Evolutionary conservation across 2,113 vertebrate species (phyloP), one percentile per base, ranked within the genome.

Genomic region (Neolamprologus fasciatus): DNA sequence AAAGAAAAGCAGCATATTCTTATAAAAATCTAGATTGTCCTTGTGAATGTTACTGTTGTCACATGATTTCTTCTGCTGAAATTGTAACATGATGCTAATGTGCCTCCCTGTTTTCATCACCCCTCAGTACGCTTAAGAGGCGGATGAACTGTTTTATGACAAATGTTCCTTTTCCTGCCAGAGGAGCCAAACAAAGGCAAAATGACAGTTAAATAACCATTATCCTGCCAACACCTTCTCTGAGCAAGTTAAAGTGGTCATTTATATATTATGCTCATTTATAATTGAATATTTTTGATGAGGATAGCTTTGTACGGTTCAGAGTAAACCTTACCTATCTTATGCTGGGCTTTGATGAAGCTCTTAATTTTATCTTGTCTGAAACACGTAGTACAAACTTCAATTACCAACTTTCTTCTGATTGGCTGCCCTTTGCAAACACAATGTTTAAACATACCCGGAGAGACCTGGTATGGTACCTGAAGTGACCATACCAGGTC

Each of bases 111-210:
- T n/a, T 78, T 51, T 78, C 73, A 78, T 33, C 73, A 51, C 73
- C 26, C 26, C 73, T n/a, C 10, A 31, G 45, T 33, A 12, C 2
- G 3, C 4, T 78, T 57, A 82, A 47, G 63, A 84, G 53, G 89
- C 12, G 40, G 78, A 23, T 73, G 63, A 86, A 87, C 83, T 87
- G 50, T 89, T 84, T 86, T 35, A 58, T 87, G 85, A 90, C 73
- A 92, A 85, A 86, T 42, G 31, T 33, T 82, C 45, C 57, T 23
- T 83, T 91, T 66, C 85, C n/a, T 58, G 58, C n/a, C 55, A 53
- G 9, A 51, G 4, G 12, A 17, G 45, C 13, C 50, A 66, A 82
- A 50, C 13, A 19, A 12, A 14, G 23, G 28, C 63, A 42, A 61
- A n/a, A 47, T 31, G 5, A 37, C 16, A 54, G 19, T 31, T 83